Evolutionary conservation across 2,797 vertebrate species (phyloP), one percentile per base, ranked within the genome.

Genomic region (Erpetoichthys calabaricus): DNA sequence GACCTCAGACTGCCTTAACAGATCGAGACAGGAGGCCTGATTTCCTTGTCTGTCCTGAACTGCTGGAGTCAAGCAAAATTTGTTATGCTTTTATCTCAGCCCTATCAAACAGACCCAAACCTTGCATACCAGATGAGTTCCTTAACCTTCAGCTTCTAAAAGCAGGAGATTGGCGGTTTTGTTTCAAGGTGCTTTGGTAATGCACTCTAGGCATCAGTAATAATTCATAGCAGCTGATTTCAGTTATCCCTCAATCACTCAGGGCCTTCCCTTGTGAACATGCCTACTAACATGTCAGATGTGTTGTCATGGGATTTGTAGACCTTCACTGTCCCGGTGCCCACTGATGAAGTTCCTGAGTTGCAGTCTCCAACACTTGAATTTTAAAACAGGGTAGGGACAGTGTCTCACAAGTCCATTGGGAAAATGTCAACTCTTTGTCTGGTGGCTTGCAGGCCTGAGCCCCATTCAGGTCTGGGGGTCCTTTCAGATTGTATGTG

Each of bases 201-300:
- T 6, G 41, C 41, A 51, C 50, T 9, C 9, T 25, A 9, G 9
- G 9, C 8, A 51, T 51, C 50, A 51, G 9, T 51, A 51, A 51
- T 51, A 51, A 51, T 51, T 51, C 9, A 51, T 51, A 51, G 5
- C 50, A 51, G 50, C 50, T 51, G 5, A 51, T 51, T 25, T 51
- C 25, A 6, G 5, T 25, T 9, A 25, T 25, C 8, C 50, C 8
- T 25, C 50, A 9, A 50, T 51, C 9, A 9, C 50, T 51, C 3
- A 25, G n/a, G n/a, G 4, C 50, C 50, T 51, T 9, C 50, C 5
- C 47, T n/a, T n/a, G 47, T 5, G n/a, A n/a, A 49, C n/a, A 8
- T 7, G 7, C 5, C 4, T n/a, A 5, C 5, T 7, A 49, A n/a
- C 5, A 7, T 49, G 47, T 49, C 7, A 49, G 47, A 3, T 49